A percentile compares a stretch with the other conserved stretches of the same genome.
These are phyloP conservation scores for Allolobophora icterica DNA, from an alignment of 2,888 invertebrate genomes.

Conservation along the genomic window DNA sequence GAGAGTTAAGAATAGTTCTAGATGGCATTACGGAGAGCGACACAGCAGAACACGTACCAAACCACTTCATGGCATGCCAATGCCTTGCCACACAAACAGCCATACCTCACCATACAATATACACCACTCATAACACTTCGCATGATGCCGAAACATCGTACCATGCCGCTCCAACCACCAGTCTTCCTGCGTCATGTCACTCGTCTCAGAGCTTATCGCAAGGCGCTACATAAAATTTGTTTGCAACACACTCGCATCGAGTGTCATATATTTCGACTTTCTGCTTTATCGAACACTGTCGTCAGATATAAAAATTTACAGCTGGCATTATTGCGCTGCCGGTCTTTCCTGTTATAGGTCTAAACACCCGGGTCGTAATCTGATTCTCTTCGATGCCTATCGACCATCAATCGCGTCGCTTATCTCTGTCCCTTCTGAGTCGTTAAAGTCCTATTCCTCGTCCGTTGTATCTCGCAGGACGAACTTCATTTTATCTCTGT, in stretches of 20 bases:
- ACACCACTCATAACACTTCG: no score
- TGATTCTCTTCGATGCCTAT: no score
- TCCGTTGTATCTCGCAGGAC: not conserved
- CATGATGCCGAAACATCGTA: not conserved
- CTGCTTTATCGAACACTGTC: not conserved
- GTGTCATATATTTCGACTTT: not conserved
- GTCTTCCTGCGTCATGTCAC: not conserved
- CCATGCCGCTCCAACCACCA: not conserved
- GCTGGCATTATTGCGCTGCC: not conserved
- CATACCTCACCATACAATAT: no score
- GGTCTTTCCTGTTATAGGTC: not conserved
- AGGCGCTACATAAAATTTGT: no score
- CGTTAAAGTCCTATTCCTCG: not conserved
- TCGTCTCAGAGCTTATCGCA: not conserved
- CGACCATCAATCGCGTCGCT: no score
- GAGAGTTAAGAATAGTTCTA: no score
- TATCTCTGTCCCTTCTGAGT: not conserved
- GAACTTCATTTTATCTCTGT: not conserved
- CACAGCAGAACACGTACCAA: no score
- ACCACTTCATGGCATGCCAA: no score
- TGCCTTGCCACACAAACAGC: no score
- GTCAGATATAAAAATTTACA: not conserved
- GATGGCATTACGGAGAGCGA: no score
- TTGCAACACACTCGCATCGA: no score
- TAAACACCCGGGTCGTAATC: no score